These are phyloP conservation scores for Epinephelus awoara DNA, from an alignment of 2,797 vertebrate genomes.

Conservation along the genomic window DNA sequence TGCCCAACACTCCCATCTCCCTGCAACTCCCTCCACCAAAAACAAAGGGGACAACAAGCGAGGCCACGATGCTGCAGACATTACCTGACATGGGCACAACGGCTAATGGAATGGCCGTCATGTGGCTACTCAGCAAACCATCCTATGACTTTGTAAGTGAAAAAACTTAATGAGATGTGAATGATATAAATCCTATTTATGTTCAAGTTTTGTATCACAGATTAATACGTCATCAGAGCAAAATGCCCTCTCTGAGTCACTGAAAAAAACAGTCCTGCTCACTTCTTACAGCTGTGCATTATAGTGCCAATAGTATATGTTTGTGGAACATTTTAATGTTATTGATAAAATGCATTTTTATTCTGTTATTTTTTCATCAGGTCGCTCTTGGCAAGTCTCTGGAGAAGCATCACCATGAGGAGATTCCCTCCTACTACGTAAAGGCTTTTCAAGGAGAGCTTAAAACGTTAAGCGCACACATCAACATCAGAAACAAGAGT, in stretches of 20 bases:
- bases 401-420: slow-evolving; percentile 60
- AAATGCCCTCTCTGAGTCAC: neutral
- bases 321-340: neutral
- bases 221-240: neutral
- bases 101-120: slow-evolving; percentile 39
- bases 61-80: slow-evolving; percentile 46
- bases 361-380: slow-evolving; percentile 26
- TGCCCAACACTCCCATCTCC: slow-evolving; percentile 69
- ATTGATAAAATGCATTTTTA: neutral
- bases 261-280: neutral
- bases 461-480: slow-evolving; percentile 8
- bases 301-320: neutral
- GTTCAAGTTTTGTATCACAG: neutral
- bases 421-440: slow-evolving; percentile 35
- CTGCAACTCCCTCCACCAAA: slow-evolving; percentile 68
- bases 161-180: too few species aligned
- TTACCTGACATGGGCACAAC: too few species aligned
- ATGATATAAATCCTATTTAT: neutral
- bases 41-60: slow-evolving; percentile 47
- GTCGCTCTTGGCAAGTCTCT: slow-evolving; percentile 51
- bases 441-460: slow-evolving; percentile 54
- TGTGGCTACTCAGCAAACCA: slow-evolving; percentile 68
- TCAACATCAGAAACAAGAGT: slow-evolving; percentile 55
- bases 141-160: slow-evolving; percentile 70
- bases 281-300: neutral